Evolutionary conservation across 2,113 vertebrate species (phyloP).

Genomic region (Macrotis lagotis): DNA sequence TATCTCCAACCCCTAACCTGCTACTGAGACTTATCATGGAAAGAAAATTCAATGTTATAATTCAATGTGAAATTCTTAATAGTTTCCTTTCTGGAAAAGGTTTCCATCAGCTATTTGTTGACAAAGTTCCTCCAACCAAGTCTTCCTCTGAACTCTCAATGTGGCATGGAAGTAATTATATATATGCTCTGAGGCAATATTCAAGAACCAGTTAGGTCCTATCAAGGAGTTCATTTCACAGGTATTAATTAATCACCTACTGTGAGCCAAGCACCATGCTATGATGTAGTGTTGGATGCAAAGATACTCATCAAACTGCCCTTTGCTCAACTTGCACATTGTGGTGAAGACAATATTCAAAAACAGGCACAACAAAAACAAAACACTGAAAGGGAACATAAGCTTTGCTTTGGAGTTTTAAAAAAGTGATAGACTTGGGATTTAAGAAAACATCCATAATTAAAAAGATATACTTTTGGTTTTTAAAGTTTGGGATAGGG

Average conservation of each 20-base stretch:
- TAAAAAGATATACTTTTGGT: background rate
- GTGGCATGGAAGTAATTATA: background rate
- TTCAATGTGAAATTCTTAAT: background rate
- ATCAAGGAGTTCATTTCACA: background rate
- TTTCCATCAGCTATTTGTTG: background rate
- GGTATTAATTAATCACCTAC: background rate
- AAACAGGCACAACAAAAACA: background rate
- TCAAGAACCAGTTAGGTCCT: background rate
- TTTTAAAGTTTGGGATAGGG: background rate
- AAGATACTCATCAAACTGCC: background rate
- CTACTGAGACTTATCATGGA: background rate
- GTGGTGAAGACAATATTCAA: background rate
- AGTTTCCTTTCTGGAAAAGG: background rate
- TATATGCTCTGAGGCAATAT: background rate
- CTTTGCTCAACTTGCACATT: background rate
- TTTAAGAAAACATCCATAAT: background rate
- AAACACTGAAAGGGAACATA: background rate
- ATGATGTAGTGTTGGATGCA: background rate
- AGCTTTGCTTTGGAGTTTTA: background rate
- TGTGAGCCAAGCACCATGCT: background rate
- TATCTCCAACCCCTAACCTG: background rate
- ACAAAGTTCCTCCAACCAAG: background rate
- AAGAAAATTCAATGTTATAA: background rate
- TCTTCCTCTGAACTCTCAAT: background rate
- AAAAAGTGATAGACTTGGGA: background rate